These are phyloP conservation scores for Emydura subglobosa DNA, from an alignment of 2,113 vertebrate species.

Conservation along the genomic window DNA sequence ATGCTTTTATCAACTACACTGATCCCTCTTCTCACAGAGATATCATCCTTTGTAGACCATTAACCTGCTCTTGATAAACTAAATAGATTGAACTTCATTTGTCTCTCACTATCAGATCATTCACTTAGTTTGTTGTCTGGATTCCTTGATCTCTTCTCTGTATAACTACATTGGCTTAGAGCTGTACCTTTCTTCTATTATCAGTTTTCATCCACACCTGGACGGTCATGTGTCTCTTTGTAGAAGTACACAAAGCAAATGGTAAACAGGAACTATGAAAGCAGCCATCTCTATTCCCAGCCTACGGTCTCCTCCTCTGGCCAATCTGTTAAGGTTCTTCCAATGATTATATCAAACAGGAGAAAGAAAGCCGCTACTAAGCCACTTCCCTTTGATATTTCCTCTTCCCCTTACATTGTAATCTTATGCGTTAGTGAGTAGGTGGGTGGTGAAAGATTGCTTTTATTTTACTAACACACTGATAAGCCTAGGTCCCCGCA, in stretches of 20 bases:
- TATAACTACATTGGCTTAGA: not conserved
- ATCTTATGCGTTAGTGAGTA: conserved; percentile 15
- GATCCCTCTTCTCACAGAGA: not conserved
- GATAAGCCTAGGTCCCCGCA: not conserved
- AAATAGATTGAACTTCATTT: not conserved
- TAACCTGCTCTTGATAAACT: not conserved
- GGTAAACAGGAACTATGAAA: not conserved
- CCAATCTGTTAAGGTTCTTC: not conserved
- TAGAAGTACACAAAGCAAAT: conserved; percentile 8
- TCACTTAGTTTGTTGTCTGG: not conserved
- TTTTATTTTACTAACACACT: not conserved
- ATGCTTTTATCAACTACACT: not conserved
- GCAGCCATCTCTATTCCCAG: conserved; percentile 24
- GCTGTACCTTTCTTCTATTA: not conserved
- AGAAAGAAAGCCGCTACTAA: not conserved
- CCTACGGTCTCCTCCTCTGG: not conserved
- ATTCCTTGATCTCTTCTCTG: not conserved
- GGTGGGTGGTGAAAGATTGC: conserved; percentile 9
- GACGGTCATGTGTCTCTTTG: not conserved
- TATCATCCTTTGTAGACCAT: not conserved
- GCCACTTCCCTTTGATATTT: not conserved
- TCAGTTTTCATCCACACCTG: not conserved
- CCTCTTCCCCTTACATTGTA: not conserved
- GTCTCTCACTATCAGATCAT: not conserved
- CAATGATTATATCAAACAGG: not conserved